A percentile compares a stretch with the other conserved stretches of the same genome.
phyloP scores from a whole-genome alignment of 1,140 invertebrate species.

The Hetaerina americana region DNA sequence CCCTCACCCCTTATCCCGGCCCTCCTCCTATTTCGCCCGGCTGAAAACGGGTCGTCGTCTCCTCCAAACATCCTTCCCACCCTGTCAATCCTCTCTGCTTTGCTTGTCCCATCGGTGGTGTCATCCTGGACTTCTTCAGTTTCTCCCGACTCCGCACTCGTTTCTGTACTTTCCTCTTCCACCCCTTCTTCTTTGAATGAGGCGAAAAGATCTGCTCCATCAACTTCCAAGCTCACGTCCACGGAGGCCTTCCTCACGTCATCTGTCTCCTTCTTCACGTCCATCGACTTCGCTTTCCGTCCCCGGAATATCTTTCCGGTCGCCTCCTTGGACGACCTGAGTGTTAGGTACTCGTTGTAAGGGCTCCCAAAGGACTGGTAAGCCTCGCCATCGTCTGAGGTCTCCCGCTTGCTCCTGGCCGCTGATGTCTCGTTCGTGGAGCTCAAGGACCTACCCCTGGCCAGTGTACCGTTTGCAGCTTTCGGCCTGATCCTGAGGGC shows the following conservation, averaged over 20 bases:
- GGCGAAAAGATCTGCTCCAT: too few species aligned
- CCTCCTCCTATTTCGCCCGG: not conserved
- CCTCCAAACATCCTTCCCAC: not conserved
- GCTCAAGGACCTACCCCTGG: not conserved
- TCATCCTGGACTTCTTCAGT: too few species aligned
- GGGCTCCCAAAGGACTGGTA: not conserved
- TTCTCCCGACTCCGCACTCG: not conserved
- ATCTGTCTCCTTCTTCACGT: not conserved
- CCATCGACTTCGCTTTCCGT: not conserved
- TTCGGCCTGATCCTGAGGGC: not conserved
- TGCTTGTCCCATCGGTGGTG: not conserved
- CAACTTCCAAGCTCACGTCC: not conserved
- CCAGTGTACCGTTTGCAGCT: not conserved
- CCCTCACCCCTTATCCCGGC: not conserved
- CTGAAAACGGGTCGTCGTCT: not conserved
- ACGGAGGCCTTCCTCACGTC: too few species aligned
- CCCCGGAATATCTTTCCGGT: not conserved
- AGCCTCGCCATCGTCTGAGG: not conserved
- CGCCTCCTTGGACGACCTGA: not conserved
- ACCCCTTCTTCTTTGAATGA: not conserved
- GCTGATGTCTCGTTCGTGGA: not conserved
- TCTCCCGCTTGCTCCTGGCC: not conserved
- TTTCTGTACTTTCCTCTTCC: not conserved
- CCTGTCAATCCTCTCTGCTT: not conserved
- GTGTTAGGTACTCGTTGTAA: not conserved